Base-by-base conservation (phyloP, 1,140 invertebrate species). In the Stegodyphus dumicola region DNA sequence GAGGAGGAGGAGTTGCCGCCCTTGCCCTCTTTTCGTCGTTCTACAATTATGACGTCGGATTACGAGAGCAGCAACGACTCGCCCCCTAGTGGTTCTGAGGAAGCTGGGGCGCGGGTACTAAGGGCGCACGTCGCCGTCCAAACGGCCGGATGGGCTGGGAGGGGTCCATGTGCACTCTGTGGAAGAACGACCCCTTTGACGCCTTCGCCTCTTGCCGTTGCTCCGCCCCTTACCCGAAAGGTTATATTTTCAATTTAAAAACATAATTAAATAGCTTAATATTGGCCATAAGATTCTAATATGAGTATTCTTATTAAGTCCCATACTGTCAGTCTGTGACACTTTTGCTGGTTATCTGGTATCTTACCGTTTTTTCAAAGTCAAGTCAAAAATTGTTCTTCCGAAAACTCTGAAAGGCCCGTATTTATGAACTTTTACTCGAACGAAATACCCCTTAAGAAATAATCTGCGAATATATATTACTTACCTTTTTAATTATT, bases 1-100 rank as follows among this genome's bases (percentile, higher is more conserved):
- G 80, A 81, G n/a, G 65, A 74, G 15, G 66, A 67, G 3, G 60
- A 69, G 18, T 64, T 85, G 7, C 70, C 76, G 56, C 83, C 78
- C n/a, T 78, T 77, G 10, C 76, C 87, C 9, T 83, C 85, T 64
- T 80, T 86, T 54, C 75, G 77, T 70, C 87, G 89, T 54, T 70
- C 89, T 86, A 65, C 84, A 48, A 76, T 74, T 56, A 90, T 91
- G 60, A 91, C 91, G 10, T 92, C 91, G 7, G 91, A 92, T 87
- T 92, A 92, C 85, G 91, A 92, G 88, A 91, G 90, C 87, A 86
- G 83, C n/a, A 91, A 89, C 87, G 91, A 92, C 88, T 91, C 91
- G 11, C 91, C 91, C 1, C 84, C 84, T 53, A 91, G 90, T 87
- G 90, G 89, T 83, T 91, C 90, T 53, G 89, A 89, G 52, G 85